Conservation (phyloP, 2,888 invertebrate species). For the Amblyteles armatorius region DNA sequence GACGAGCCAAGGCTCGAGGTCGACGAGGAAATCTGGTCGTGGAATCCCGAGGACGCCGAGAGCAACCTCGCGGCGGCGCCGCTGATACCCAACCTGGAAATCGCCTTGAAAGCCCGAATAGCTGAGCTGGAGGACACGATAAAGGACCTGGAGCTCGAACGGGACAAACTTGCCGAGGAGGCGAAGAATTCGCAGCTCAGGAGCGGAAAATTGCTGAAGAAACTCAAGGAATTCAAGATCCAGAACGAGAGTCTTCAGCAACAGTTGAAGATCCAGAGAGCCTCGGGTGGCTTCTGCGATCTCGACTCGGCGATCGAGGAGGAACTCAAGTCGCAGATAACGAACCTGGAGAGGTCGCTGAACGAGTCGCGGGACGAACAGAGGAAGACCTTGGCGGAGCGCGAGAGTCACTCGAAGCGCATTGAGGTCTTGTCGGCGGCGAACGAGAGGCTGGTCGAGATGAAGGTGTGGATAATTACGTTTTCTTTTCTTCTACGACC, state of each 20-base stretch:
- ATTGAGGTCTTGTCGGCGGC: conserved; percentile 91
- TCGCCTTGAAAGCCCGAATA: conserved; percentile 83
- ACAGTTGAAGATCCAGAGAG: conserved; percentile 86
- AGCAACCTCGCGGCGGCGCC: conserved; percentile 68
- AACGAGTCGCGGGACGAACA: conserved; percentile 87
- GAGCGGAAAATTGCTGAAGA: conserved; percentile 92
- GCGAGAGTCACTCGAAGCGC: conserved; percentile 89
- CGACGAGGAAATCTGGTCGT: conserved; percentile 88
- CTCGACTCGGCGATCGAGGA: conserved; percentile 93
- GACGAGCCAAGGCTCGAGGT: conserved; percentile 79
- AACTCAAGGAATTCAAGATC: conserved; percentile 93
- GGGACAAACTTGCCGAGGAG: conserved; percentile 87
- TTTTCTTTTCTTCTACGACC: too few relatives aligned
- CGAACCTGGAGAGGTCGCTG: conserved; percentile 88
- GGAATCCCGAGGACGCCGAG: conserved; percentile 86
- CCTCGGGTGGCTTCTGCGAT: conserved; percentile 86
- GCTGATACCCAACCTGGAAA: conserved; percentile 73
- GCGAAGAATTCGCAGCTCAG: conserved; percentile 89
- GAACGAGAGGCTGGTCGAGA: conserved; percentile 91
- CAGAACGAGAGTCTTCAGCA: conserved; percentile 88
- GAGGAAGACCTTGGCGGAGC: conserved; percentile 88
- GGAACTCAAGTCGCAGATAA: conserved; percentile 90
- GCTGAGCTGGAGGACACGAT: conserved; percentile 87
- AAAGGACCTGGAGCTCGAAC: conserved; percentile 87
- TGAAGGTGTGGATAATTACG: conserved; percentile 85